Conservation (phyloP, 2,797 vertebrate species). For the Chrysocyon brachyurus region DNA sequence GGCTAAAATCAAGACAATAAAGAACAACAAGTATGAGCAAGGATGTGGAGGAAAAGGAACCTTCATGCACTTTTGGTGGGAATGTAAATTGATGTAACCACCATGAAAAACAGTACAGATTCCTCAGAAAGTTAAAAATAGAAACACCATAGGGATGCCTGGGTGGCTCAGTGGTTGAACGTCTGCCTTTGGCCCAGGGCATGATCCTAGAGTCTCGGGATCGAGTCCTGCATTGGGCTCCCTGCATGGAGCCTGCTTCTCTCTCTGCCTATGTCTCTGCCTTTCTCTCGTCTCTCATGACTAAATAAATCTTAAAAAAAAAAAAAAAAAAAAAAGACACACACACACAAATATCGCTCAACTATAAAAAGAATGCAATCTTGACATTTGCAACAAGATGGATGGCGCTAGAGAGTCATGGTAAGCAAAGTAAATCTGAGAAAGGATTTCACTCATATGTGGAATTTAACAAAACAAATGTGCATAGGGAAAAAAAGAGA, state of each 20-base stretch:
- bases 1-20: neutral
- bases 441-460: neutral
- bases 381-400: neutral
- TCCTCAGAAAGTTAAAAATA: neutral
- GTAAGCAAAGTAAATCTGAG: neutral
- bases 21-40: neutral
- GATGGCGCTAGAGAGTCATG: neutral
- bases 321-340: neutral
- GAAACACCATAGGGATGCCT: neutral
- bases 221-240: no score
- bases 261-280: no score
- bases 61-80: neutral
- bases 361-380: neutral
- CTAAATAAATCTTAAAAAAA: no score
- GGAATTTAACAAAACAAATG: neutral
- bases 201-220: no score
- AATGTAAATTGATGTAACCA: neutral
- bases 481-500: neutral
- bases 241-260: no score
- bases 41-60: neutral
- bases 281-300: no score
- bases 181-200: no score
- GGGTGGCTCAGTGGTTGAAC: no score
- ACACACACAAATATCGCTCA: neutral
- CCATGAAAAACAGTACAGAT: neutral